These are phyloP conservation scores for Poecilia gillii DNA, from an alignment of 2,797 vertebrate species.

Conservation along the genomic window DNA sequence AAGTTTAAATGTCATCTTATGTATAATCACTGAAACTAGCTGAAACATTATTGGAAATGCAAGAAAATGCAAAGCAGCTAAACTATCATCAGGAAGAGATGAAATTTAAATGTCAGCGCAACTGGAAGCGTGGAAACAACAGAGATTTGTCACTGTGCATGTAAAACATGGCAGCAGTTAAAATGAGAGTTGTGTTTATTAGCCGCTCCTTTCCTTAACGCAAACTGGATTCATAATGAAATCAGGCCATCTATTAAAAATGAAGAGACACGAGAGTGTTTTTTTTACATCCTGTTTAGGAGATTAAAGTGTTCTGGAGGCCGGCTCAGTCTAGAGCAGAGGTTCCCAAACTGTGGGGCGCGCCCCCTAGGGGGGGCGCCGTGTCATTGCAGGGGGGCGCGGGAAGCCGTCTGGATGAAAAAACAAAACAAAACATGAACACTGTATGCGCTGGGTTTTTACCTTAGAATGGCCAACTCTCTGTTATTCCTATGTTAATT, in stretches of 20 bases:
- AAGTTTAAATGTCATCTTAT: conserved; percentile 5
- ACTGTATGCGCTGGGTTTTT: too few species aligned
- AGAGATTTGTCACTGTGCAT: neutral
- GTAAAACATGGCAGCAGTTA: neutral
- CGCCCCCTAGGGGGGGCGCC: too few species aligned
- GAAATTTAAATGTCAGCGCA: neutral
- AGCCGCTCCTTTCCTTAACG: conserved; percentile 2
- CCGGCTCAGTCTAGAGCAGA: neutral
- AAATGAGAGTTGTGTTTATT: conserved; percentile 4
- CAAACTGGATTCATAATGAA: conserved; percentile 11
- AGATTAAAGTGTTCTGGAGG: conserved; percentile 10
- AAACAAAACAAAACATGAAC: too few species aligned
- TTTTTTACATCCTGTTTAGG: conserved; percentile 4
- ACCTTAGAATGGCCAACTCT: too few species aligned
- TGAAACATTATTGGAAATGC: neutral
- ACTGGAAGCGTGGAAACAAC: neutral
- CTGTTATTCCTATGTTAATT: too few species aligned
- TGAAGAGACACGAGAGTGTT: neutral
- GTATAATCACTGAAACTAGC: neutral
- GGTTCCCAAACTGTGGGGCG: too few species aligned
- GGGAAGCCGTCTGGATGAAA: too few species aligned
- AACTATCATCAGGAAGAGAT: conserved; percentile 1
- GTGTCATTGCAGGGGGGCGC: too few species aligned
- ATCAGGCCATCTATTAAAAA: conserved; percentile 3
- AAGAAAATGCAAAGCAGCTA: conserved; percentile 5